Base-by-base conservation (phyloP, 2,113 vertebrate species). In the Phycodurus eques region DNA sequence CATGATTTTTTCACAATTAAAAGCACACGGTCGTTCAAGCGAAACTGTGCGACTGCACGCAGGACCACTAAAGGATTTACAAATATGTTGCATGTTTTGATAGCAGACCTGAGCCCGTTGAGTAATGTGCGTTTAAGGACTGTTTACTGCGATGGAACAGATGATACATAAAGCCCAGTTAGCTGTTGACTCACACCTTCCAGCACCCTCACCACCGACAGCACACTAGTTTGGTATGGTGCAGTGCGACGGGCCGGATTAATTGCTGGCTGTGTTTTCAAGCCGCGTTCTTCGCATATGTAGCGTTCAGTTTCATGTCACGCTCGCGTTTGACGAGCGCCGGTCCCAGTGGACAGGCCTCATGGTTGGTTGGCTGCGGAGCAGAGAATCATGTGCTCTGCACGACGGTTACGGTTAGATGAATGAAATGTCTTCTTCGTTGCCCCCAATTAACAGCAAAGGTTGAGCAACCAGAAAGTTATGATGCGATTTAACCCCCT, bases 401-500 rank as follows among this genome's bases (percentile, higher is more conserved):
- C 71, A 70, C 83, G 79, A 78, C 77, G 80, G 56, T 59, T 59
- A 80, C 77, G 49, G 80, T 84, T 80, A 78, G 74, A 66, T 81
- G 75, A 88, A 85, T 70, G 69, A 83, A 77, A 89, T 70, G 85
- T 87, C 87, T 87, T 88, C 84, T 83, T 88, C 74, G 62, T 75
- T 87, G 83, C 75, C 86, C 82, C 81, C 84, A 90, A 88, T 92
- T 86, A 90, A 87, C 80, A 80, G 74, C 83, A 81, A 92, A 86
- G 84, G 76, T 86, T 70, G 78, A 88, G 81, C 46, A 62, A 61
- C 75, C 78, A 87, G 89, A 88, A 91, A 86, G 86, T 86, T 82
- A 84, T 88, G 80, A 91, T 89, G 88, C 76, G 76, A 88, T 90
- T 91, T 89, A 90, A 89, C 87, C 88, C 84, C 78, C 87, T 4